Evolutionary conservation across 2,888 invertebrate genomes (phyloP).

Genomic region (Allacma fusca): DNA sequence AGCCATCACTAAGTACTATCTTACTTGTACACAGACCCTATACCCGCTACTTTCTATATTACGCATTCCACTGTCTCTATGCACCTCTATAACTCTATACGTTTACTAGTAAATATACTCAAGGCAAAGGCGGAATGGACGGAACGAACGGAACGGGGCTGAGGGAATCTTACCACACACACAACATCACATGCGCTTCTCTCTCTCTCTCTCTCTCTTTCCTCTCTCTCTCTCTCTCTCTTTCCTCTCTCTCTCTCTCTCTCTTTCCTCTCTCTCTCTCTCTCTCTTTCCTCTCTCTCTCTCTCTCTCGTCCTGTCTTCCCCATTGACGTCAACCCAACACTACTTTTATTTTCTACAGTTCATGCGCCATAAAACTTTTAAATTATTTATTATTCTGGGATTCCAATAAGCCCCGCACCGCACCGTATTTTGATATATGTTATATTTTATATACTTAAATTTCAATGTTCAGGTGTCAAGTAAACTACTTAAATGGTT

Average conservation of each 20-base stretch:
- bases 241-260: background rate
- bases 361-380: constrained; percentile 5
- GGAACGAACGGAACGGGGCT: constrained; percentile 6
- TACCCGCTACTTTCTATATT: too few relatives aligned
- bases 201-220: background rate
- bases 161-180: background rate
- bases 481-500: too few relatives aligned
- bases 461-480: too few relatives aligned
- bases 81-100: background rate
- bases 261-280: background rate
- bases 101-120: background rate
- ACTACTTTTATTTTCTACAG: background rate
- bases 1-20: too few relatives aligned
- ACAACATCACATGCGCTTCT: constrained; percentile 16
- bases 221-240: background rate
- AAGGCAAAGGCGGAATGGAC: too few relatives aligned
- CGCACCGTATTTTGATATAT: too few relatives aligned
- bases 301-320: background rate
- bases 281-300: background rate
- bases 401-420: too few relatives aligned
- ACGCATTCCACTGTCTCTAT: background rate
- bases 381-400: background rate
- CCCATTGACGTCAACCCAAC: constrained; percentile 15
- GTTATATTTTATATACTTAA: too few relatives aligned
- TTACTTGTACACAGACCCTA: too few relatives aligned